These are phyloP conservation scores for Ctenosaura bakeri DNA, from an alignment of 2,797 vertebrate genomes.

Conservation along the genomic window DNA sequence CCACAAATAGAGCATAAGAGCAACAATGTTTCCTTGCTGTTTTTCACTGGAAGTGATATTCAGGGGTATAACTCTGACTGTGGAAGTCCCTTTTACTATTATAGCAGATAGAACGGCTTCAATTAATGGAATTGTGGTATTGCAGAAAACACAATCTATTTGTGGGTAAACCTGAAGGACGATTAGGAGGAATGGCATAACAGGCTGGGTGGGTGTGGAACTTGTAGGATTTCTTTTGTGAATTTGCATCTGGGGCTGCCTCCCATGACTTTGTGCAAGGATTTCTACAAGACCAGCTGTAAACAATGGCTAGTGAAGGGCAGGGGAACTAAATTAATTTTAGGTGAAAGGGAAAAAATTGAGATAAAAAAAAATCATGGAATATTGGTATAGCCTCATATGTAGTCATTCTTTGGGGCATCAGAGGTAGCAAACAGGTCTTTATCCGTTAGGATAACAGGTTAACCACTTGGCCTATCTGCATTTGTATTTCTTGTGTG, in stretches of 20 bases:
- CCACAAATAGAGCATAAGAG: background rate
- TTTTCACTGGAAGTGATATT: background rate
- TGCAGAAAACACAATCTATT: background rate
- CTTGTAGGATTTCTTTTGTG: background rate
- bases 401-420: background rate
- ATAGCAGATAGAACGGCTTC: background rate
- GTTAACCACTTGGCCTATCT: conserved; percentile 36
- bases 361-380: background rate
- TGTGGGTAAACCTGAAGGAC: background rate
- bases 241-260: background rate
- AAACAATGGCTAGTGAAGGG: background rate
- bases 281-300: background rate
- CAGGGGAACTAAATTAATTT: background rate
- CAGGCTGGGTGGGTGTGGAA: background rate
- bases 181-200: background rate
- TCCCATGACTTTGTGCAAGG: background rate
- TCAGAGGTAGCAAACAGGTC: conserved; percentile 20
- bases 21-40: background rate
- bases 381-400: background rate
- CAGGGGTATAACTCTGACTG: background rate
- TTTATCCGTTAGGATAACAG: conserved; percentile 41
- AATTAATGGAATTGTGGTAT: background rate
- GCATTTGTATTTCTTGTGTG: conserved; percentile 47
- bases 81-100: background rate
- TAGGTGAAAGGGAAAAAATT: background rate